Conservation (phyloP, 2,113 vertebrate genomes). For the Motacilla alba region DNA sequence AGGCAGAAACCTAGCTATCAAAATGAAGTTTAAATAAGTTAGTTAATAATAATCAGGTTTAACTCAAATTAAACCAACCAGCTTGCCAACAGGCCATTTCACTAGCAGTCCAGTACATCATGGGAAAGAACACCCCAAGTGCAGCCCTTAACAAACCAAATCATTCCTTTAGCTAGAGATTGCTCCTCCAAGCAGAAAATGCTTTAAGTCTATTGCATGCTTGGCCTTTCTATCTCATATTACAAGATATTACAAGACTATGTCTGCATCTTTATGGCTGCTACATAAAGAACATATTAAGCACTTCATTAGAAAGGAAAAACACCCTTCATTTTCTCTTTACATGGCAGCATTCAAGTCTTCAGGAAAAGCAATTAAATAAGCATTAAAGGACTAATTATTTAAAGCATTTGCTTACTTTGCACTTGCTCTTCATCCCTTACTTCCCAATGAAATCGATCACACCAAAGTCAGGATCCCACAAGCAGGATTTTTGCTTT, state of each 20-base stretch:
- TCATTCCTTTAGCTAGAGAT: neutral
- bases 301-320: neutral
- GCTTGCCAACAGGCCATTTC: neutral
- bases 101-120: neutral
- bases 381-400: neutral
- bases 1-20: neutral
- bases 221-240: neutral
- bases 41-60: neutral
- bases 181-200: neutral
- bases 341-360: neutral
- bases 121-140: neutral
- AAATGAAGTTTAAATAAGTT: neutral
- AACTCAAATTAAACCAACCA: neutral
- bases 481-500: neutral
- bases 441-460: neutral
- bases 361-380: neutral
- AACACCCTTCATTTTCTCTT: neutral
- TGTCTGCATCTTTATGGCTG: neutral
- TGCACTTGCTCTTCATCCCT: neutral
- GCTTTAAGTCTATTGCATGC: neutral
- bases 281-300: neutral
- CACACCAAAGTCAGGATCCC: neutral
- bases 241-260: neutral
- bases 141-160: neutral
- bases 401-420: neutral